Base-by-base conservation (phyloP, 2,797 vertebrate species). In the Calcarius lapponicus region DNA sequence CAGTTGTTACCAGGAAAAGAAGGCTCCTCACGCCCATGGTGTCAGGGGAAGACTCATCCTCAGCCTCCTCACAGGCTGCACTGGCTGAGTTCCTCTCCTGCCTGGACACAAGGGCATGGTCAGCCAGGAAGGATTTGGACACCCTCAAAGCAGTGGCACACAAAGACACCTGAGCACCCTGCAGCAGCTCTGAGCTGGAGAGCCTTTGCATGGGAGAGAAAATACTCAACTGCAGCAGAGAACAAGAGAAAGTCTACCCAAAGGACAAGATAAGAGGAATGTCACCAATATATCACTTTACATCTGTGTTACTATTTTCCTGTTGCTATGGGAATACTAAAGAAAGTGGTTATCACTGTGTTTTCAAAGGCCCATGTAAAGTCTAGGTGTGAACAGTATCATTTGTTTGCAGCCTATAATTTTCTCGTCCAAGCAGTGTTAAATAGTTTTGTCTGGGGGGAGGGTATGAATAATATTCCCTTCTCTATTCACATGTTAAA, bases 291-390 rank as follows among this genome's bases (percentile, higher is more conserved):
- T 50, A 95, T 80, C 58, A 25, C 57, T 96, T 95, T 53, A 84
- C 74, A 74, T 89, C 69, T 54, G 40, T 43, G 65, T 80, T 96
- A 75, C 90, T 91, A 38, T 88, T 94, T 96, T 90, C 61, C 34
- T 62, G 92, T 97, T 98, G 91, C 97, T 96, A 96, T 94, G 87
- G 96, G 81, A 96, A 97, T 96, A 58, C 36, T 80, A 85, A 13
- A 24, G 43, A 89, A 95, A 93, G 60, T 31, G 19, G 56, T 89
- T 88, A 66, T 93, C 66, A 72, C 17, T 88, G 61, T 45, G 91
- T 92, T 94, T 88, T 93, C 86, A 94, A 81, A 96, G 95, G 92
- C 51, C 14, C 21, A 64, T 58, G 69, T 86, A 93, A 97, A 97
- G 91, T 95, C 88, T 91, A 96, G 95, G 86, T 97, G 92, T 73